Percentiles rank a stretch among this genome's conserved stretches.
Conservation (phyloP, 2,797 vertebrate genomes). For the Melanogrammus aeglefinus region DNA sequence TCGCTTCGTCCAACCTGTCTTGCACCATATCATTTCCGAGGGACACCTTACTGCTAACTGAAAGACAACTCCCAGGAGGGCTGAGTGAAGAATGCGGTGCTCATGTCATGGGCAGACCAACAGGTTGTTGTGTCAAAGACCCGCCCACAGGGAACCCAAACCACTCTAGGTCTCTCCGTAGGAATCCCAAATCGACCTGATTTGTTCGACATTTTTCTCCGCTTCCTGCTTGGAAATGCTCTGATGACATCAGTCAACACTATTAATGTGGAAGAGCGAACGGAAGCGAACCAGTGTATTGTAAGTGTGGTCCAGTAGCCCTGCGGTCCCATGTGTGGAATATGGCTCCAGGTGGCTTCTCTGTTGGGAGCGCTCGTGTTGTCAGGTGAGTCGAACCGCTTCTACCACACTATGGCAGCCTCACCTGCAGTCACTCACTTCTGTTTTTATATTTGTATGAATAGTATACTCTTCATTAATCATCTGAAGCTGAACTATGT, state of each 20-base stretch:
- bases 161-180: background rate
- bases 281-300: background rate
- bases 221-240: background rate
- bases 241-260: background rate
- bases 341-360: background rate
- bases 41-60: background rate
- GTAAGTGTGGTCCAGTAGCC: background rate
- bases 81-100: too few relatives aligned
- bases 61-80: background rate
- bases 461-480: too few relatives aligned
- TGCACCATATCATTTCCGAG: background rate
- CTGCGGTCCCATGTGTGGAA: background rate
- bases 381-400: background rate
- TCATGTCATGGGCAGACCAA: background rate
- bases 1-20: background rate
- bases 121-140: background rate
- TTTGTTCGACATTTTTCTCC: background rate
- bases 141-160: background rate
- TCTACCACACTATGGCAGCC: background rate
- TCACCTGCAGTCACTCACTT: too few relatives aligned
- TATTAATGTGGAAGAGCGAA: background rate
- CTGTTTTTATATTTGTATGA: too few relatives aligned
- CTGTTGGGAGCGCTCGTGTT: background rate
- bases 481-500: too few relatives aligned
- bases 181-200: background rate